A percentile compares a stretch with the other conserved stretches of the same genome.
Evolutionary conservation across 2,113 vertebrate genomes (phyloP).

Genomic region (Gasterosteus nipponicus): DNA sequence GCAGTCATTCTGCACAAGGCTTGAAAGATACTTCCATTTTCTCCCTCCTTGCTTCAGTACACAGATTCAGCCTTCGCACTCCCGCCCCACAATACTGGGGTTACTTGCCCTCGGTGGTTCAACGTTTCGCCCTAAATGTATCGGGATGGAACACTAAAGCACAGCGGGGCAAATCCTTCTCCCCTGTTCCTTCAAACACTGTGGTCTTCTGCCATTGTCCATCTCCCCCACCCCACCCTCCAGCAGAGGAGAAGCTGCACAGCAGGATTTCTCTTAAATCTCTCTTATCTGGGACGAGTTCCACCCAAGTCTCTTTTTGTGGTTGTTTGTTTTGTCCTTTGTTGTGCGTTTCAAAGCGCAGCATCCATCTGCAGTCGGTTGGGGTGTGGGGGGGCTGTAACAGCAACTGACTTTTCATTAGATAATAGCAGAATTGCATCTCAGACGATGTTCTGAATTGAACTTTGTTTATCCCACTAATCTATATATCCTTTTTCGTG

Average conservation of each 20-base stretch:
- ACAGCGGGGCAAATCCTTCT: slow-evolving; percentile 27
- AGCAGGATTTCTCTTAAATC: slow-evolving; percentile 65
- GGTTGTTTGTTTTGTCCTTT: slow-evolving; percentile 39
- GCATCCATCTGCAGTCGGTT: slow-evolving; percentile 34
- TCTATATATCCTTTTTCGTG: slow-evolving; percentile 17
- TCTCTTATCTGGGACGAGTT: slow-evolving; percentile 50
- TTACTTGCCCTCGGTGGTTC: slow-evolving; percentile 53
- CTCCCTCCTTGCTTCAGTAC: slow-evolving; percentile 25
- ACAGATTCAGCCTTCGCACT: slow-evolving; percentile 27
- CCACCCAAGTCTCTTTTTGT: slow-evolving; percentile 61
- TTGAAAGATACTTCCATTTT: slow-evolving; percentile 30
- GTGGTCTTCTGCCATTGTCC: slow-evolving; percentile 41
- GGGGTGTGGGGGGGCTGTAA: slow-evolving; percentile 17
- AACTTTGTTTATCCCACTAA: slow-evolving; percentile 29
- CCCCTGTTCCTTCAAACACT: slow-evolving; percentile 8
- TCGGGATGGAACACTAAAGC: slow-evolving; percentile 56
- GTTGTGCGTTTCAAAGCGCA: slow-evolving; percentile 32
- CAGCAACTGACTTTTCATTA: slow-evolving; percentile 17
- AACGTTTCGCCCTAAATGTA: slow-evolving; percentile 48
- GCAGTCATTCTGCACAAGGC: slow-evolving; percentile 33
- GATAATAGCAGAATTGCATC: too few relatives aligned
- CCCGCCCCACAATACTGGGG: too few relatives aligned
- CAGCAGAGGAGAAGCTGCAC: slow-evolving; percentile 62
- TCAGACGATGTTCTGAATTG: slow-evolving; percentile 12
- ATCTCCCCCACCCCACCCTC: slow-evolving; percentile 50